Evolutionary conservation across 2,797 vertebrate species (phyloP).

Genomic region (Rhyacichthys aspro): DNA sequence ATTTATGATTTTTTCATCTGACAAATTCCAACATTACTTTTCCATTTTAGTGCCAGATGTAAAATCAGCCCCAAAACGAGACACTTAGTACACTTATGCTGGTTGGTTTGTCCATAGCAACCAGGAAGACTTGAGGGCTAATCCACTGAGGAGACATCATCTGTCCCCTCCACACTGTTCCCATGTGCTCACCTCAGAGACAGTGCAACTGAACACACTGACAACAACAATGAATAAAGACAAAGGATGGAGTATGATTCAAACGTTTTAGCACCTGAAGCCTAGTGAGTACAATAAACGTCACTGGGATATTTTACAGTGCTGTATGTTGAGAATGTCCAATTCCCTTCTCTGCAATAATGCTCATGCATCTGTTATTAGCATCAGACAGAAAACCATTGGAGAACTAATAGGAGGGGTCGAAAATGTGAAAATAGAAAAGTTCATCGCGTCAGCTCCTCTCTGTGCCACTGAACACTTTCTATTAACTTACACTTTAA

Average conservation of each 20-base stretch:
- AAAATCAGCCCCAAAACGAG: no score
- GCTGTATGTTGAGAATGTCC: conserved; percentile 91
- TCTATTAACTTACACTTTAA: conserved; percentile 76
- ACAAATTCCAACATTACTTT: no score
- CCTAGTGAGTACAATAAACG: conserved; percentile 94
- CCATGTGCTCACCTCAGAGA: conserved; percentile 25
- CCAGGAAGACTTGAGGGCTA: neutral
- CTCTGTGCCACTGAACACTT: conserved; percentile 64
- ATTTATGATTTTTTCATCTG: no score
- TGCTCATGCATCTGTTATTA: conserved; percentile 91
- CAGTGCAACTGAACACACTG: conserved; percentile 23
- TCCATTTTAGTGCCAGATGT: no score
- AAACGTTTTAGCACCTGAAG: conserved; percentile 97
- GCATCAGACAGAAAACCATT: conserved; percentile 80
- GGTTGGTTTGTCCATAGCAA: neutral
- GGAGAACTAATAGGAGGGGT: conserved; percentile 23
- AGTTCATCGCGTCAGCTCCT: conserved; percentile 66
- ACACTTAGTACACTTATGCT: no score
- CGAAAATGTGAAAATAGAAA: conserved; percentile 83
- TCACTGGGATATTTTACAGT: conserved; percentile 93
- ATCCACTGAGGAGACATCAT: neutral
- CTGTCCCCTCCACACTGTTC: conserved; percentile 6
- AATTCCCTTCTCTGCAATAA: conserved; percentile 89
- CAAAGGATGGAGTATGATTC: conserved; percentile 79
- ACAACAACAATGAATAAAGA: conserved; percentile 56